phyloP scores from a whole-genome alignment of 2,797 vertebrate genomes.

The Atherinosoma microstoma region DNA sequence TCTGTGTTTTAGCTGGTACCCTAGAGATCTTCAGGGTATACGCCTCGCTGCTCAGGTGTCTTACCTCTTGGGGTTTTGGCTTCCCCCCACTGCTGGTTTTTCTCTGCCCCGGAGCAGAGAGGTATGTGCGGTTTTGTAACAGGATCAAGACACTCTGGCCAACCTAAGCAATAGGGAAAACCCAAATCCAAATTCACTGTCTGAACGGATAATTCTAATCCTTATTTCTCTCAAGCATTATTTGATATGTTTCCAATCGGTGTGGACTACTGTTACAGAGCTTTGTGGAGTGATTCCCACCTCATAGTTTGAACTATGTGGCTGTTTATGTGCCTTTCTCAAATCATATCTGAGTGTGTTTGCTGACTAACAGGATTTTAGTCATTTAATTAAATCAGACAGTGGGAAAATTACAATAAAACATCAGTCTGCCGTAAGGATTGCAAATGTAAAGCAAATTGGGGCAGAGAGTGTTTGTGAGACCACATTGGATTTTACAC shows the following conservation, averaged over 20 bases:
- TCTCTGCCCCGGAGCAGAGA: slow-evolving; percentile 28
- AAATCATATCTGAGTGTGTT: slow-evolving; percentile 39
- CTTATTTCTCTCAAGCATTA: slow-evolving; percentile 43
- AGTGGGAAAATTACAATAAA: slow-evolving; percentile 31
- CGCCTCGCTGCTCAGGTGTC: slow-evolving; percentile 69
- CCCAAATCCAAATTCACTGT: slow-evolving; percentile 71
- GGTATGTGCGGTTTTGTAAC: slow-evolving; percentile 74
- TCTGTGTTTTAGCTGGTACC: slow-evolving; percentile 75
- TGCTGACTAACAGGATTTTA: slow-evolving; percentile 33
- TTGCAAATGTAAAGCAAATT: slow-evolving; percentile 35
- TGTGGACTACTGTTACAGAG: slow-evolving; percentile 42
- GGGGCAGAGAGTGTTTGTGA: neutral
- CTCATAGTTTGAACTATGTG: neutral
- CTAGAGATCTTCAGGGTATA: slow-evolving; percentile 57
- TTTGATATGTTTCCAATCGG: slow-evolving; percentile 52
- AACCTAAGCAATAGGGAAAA: slow-evolving; percentile 65
- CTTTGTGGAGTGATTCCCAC: slow-evolving; percentile 21
- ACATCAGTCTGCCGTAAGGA: slow-evolving; percentile 37
- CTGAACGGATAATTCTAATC: slow-evolving; percentile 67
- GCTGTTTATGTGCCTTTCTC: slow-evolving; percentile 47
- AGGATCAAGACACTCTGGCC: slow-evolving; percentile 50
- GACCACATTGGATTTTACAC: neutral
- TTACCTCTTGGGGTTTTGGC: slow-evolving; percentile 50
- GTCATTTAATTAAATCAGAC: slow-evolving; percentile 36
- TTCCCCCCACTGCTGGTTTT: slow-evolving; percentile 8